Conservation (phyloP, 2,113 vertebrate species). For the Limnothrissa miodon region DNA sequence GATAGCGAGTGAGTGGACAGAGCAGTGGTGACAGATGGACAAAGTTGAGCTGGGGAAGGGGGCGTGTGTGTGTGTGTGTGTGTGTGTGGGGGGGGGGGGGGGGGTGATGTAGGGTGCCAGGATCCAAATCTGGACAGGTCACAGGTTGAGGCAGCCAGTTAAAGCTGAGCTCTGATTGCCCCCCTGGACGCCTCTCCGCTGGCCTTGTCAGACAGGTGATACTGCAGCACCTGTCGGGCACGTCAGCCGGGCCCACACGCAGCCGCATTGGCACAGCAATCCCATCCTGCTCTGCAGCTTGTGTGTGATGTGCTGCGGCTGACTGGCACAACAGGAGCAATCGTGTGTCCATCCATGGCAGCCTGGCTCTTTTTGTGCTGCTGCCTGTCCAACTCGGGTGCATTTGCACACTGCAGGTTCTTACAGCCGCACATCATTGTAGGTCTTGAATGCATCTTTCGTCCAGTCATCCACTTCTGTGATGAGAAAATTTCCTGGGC, state of each 20-base stretch:
- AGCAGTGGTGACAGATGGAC: constrained; percentile 34
- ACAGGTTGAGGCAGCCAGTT: constrained; percentile 29
- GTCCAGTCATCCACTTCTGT: neutral
- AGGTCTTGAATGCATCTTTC: neutral
- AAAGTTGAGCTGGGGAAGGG: constrained; percentile 28
- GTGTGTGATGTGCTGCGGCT: neutral
- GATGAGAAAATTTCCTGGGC: neutral
- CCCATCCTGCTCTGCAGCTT: neutral
- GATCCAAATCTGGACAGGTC: neutral
- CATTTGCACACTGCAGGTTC: neutral
- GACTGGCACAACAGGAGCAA: neutral
- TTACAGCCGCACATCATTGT: neutral
- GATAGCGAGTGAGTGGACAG: neutral
- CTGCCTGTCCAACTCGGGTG: neutral
- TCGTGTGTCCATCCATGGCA: neutral
- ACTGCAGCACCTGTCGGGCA: neutral
- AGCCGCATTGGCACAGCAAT: constrained; percentile 12
- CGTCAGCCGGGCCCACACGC: neutral
- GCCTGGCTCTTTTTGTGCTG: neutral
- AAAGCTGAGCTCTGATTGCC: constrained; percentile 37
- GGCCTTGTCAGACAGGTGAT: constrained; percentile 25
- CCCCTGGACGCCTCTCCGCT: constrained; percentile 32
- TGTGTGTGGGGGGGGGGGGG: constrained; percentile 35
- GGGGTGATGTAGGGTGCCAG: neutral
- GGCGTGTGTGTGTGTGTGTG: constrained; percentile 22